Evolutionary conservation across 2,888 invertebrate genomes (phyloP), one percentile per base, ranked within the genome.

Genomic region (Microctonus brassicae): DNA sequence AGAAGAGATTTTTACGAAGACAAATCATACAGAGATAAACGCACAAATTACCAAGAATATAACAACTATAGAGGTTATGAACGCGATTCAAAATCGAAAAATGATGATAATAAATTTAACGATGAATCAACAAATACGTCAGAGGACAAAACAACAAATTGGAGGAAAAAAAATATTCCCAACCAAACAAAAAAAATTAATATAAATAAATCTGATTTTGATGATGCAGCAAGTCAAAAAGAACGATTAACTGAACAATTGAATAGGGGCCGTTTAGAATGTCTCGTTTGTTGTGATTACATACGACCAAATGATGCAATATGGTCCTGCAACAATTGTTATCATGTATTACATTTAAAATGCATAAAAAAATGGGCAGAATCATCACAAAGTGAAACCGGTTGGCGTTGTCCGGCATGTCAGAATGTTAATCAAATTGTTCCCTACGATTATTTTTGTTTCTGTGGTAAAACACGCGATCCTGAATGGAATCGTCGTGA

Each of bases 371-470:
- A 95, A 82, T 99, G 99, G 99, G 97, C 97, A 0, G 90, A 91
- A 77, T 94, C 95, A 74, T 95, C 96, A 24, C 91, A 93, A 84
- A 91, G 91, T 70, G 91, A 94, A 76, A 91, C 91, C 66, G 94
- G 95, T 71, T 99, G 99, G 99, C 92, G 97, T 22, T 99, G 99
- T 86, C 98, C 98, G 0, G 97, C 97, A 0, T 99, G 99, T 86
- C 98, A 98, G 88, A 95, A 95, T 86, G 92, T 93, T 1, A 92
- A 91, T 70, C 88, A 90, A 17, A 90, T 90, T 26, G 90, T 95
- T 67, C 98, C 98, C 0, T 90, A 90, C 0, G 93, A 94, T 67
- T 98, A 98, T 87, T 90, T 90, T 17, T 99, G 99, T 85, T 98
- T 97, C 89, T 99, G 99, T 86, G 95, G 96, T 26, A 94, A 95